Evolutionary conservation across 2,797 vertebrate genomes (phyloP).

Genomic region (Rhinophrynus dorsalis): DNA sequence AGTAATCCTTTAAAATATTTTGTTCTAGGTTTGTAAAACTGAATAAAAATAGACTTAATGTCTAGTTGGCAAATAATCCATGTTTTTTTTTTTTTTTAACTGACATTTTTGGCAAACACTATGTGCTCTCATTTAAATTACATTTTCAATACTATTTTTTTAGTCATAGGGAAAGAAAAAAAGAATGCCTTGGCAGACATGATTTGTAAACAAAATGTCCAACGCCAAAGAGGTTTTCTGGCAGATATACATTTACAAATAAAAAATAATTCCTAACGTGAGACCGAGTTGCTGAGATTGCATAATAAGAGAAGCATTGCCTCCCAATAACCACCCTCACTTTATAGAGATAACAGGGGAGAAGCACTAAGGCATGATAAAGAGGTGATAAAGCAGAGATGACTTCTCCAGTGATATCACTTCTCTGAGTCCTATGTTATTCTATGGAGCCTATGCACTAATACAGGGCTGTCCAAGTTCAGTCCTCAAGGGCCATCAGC

Average conservation of each 20-base stretch:
- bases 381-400: no score
- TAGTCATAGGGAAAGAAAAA: constrained; percentile 39
- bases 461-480: no score
- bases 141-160: constrained; percentile 41
- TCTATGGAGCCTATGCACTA: no score
- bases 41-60: constrained; percentile 20
- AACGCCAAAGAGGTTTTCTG: constrained; percentile 43
- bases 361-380: no score
- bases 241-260: constrained; percentile 13
- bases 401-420: no score
- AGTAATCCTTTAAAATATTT: constrained; percentile 2
- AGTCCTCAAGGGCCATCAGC: no score
- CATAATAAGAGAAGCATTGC: no score
- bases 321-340: no score
- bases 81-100: not conserved
- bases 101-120: constrained; percentile 30
- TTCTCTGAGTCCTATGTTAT: no score
- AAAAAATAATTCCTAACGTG: constrained; percentile 33
- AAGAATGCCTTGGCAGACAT: constrained; percentile 43
- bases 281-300: constrained; percentile 32
- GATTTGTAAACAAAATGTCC: constrained; percentile 43
- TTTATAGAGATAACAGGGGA: no score
- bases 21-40: not conserved
- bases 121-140: constrained; percentile 32
- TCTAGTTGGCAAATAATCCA: constrained; percentile 30